Base-by-base conservation (phyloP, 2,113 vertebrate species). In the Synodontis membranacea region DNA sequence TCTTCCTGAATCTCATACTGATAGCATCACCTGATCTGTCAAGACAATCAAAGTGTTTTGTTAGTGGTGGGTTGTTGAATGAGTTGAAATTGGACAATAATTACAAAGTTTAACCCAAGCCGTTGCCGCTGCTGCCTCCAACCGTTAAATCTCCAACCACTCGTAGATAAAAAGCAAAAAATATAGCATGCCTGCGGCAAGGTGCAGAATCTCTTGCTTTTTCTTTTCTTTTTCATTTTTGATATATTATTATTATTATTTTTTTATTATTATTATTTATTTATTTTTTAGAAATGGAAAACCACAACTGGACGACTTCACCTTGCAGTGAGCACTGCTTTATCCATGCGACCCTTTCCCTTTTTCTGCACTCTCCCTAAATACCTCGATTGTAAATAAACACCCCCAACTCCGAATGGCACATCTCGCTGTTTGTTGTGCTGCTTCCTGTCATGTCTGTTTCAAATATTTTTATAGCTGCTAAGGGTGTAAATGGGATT, bases 401-500 rank as follows among this genome's bases (percentile, higher is more conserved):
- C 82, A 83, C 56, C 12, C 8, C n/a, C 6, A 31, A 83, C 62
- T 23, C 44, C 56, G 66, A 72, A 56, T 70, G 58, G 48, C 60
- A 31, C 31, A 50, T 34, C 44, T 12, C 3, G 6, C 7, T 50
- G 44, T 68, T 52, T 39, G 31, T 42, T 70, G 31, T 70, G 21
- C 46, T 68, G 46, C 31, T 34, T 83, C 46, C 19, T 56, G 82
- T 39, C 66, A 42, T 74, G 85, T 62, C 15, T 46, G 84, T 82
- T 84, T 91, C 89, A 88, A 48, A 90, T 87, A 80, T 87, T 91
- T 93, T 90, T 88, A 90, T 88, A 89, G 90, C 84, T 85, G 81
- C 66, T 46, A 82, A 86, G 88, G 86, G 72, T 80, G 87, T 87
- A 92, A 94, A 93, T 91, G 92, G 91, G 87, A 90, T 89, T 80